These are phyloP conservation scores for Anabas testudineus DNA, from an alignment of 2,797 vertebrate species.

Conservation along the genomic window DNA sequence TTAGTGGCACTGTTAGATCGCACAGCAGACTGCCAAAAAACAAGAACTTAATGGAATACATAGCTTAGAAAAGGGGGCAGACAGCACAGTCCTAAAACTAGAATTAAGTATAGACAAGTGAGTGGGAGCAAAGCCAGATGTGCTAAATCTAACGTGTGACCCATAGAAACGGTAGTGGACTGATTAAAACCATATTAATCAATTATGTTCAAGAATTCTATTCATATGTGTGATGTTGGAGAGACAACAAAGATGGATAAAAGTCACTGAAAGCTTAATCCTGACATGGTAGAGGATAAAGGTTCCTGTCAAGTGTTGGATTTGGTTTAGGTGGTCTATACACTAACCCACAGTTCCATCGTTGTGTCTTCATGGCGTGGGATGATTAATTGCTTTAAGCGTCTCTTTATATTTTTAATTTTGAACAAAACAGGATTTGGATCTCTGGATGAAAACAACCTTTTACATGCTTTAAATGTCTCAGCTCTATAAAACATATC, in stretches of 20 bases:
- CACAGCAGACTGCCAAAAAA: background rate
- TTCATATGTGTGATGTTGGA: background rate
- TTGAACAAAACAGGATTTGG: background rate
- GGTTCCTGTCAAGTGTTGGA: no score
- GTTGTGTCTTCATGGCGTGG: background rate
- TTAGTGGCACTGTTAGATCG: background rate
- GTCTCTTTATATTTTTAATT: conserved; percentile 6
- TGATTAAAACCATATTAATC: background rate
- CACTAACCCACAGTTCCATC: background rate
- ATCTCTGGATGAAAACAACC: conserved; percentile 23
- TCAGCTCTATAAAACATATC: conserved; percentile 8
- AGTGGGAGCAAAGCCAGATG: no score
- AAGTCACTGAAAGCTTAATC: no score
- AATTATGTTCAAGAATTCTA: no score
- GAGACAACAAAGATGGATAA: no score
- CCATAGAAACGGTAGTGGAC: background rate
- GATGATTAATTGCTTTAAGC: background rate
- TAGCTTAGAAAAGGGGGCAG: background rate
- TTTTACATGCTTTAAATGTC: conserved; percentile 6
- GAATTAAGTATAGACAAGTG: background rate
- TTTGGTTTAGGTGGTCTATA: background rate
- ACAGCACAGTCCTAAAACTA: background rate
- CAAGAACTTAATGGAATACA: background rate
- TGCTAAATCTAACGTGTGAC: background rate
- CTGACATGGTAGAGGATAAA: background rate